Evolutionary conservation across 1,140 invertebrate genomes (phyloP), one percentile per base, ranked within the genome.

Genomic region (Drosophila arawakana): DNA sequence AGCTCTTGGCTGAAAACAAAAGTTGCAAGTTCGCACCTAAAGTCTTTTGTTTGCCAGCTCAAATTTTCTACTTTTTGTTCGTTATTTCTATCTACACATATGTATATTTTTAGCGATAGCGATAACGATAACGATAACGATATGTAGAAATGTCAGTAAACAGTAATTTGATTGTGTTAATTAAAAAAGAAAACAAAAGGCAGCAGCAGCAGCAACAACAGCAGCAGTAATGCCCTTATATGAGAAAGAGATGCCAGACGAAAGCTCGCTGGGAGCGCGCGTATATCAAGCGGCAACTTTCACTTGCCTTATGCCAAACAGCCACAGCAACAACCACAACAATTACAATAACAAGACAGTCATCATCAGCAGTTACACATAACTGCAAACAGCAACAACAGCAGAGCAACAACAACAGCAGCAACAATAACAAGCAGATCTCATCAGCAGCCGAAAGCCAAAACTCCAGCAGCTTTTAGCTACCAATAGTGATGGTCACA

Each of bases 181-280:
- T 89, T 89, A 89, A 89, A 89, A 84, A 84, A 73, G 72, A 80
- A 84, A 89, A 89, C 80, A 89, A 89, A 78, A 78, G 71, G 50
- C 57, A 59, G 52, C 46, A 47, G 37, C 57, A 70, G 34, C 61
- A 66, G 52, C 46, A 47, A 25, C 57, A 70, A 34, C 61, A 66
- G 10, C 54, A 49, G 35, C 58, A 63, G 59, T 52, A 77, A 83
- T 90, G 74, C 84, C 84, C 84, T 89, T 89, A 90, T 89, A 89
- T 89, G 84, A 58, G 68, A 69, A 63, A 79, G 70, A 82, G 81
- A 77, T 70, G 73, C 52, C 50, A 76, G 80, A 76, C 74, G 58
- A 68, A 78, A 75, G 59, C 73, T 70, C 50, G 43, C 63, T 79
- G 73, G 66, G 77, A 80, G 65, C 65, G 65, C 25, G 61, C 41